phyloP scores from a whole-genome alignment of 2,113 vertebrate species.

The Fulica atra region DNA sequence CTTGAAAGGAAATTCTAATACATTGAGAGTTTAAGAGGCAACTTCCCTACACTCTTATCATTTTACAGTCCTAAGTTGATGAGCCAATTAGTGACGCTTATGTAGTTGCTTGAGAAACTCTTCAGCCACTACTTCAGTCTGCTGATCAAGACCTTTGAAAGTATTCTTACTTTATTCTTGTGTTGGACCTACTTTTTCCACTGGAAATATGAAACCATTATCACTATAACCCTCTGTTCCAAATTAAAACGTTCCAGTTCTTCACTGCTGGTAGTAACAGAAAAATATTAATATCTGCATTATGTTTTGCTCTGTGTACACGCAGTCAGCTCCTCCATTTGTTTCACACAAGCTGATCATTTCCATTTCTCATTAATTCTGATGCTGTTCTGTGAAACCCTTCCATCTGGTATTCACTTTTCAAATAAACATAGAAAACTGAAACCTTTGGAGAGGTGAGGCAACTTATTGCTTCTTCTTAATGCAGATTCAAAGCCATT shows the following conservation, averaged over 20 bases:
- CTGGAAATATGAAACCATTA: not conserved
- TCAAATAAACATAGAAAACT: not conserved
- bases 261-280: not conserved
- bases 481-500: not conserved
- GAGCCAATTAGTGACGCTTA: not conserved
- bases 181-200: not conserved
- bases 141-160: not conserved
- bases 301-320: not conserved
- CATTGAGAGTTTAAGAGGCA: not conserved
- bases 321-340: not conserved
- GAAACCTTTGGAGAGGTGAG: not conserved
- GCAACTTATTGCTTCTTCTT: not conserved
- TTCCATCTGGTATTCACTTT: not conserved
- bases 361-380: not conserved
- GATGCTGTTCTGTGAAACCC: not conserved
- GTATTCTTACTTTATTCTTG: not conserved
- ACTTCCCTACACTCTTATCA: not conserved
- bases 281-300: not conserved
- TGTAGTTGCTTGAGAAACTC: not conserved
- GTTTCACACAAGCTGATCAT: not conserved
- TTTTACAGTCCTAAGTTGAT: not conserved
- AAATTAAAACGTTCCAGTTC: not conserved
- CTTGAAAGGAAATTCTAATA: not conserved
- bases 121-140: not conserved
- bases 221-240: not conserved